Evolutionary conservation across 92 coral and sea anemone genomes (phyloP).

Genomic region (Ricordea florida): DNA sequence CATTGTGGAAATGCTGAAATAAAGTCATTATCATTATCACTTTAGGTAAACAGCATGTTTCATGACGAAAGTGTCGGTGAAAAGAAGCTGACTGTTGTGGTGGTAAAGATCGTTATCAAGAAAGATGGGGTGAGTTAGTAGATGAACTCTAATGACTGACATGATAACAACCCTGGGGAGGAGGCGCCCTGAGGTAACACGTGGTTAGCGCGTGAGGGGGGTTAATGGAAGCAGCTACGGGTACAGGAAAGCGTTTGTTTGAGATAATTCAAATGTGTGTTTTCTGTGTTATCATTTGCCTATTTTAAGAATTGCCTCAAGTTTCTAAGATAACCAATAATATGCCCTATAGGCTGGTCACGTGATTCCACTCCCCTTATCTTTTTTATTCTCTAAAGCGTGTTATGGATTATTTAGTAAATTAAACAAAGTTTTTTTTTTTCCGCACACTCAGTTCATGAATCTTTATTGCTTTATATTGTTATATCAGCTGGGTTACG

Average conservation of each 20-base stretch:
- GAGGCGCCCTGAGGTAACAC: no score
- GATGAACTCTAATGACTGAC: background rate
- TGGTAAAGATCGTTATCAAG: conserved; percentile 64
- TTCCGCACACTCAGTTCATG: background rate
- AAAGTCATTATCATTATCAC: no score
- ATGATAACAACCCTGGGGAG: no score
- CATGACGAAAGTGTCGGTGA: conserved; percentile 81
- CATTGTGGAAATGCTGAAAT: no score
- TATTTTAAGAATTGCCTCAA: no score
- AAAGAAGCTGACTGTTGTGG: conserved; percentile 58
- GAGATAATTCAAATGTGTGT: no score
- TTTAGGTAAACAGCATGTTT: conserved; percentile 68
- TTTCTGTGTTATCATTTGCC: no score
- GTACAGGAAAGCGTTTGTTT: no score
- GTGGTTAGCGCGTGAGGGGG: no score
- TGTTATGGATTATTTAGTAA: background rate
- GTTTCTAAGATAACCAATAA: no score
- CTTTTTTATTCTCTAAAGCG: background rate
- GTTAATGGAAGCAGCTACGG: no score
- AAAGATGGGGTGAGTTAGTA: conserved; percentile 66
- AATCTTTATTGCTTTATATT: background rate
- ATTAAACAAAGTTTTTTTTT: background rate
- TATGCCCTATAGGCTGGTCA: no score
- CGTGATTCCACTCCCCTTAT: background rate
- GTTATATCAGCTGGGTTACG: conserved; percentile 77